Evolutionary conservation across 2,113 vertebrate species (phyloP).

Genomic region (Sphaerodactylus townsendi): DNA sequence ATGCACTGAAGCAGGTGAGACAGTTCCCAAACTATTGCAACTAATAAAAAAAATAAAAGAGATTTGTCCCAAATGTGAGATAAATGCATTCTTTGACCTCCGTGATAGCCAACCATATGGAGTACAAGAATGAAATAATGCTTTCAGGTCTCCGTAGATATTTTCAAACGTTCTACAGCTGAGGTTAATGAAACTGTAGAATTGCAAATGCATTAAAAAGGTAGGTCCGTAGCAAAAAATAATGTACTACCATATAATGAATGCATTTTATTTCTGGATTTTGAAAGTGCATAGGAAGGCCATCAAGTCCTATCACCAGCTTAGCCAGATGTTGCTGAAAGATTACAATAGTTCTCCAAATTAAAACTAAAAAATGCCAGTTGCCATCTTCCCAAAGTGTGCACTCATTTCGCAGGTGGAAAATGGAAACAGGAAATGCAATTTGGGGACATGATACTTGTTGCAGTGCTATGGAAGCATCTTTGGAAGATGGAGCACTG

Average conservation of each 20-base stretch:
- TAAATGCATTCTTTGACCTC: no score
- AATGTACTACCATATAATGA: no score
- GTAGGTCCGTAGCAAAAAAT: no score
- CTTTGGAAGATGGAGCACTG: background rate
- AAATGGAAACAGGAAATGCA: background rate
- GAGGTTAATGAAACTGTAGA: background rate
- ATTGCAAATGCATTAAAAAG: background rate
- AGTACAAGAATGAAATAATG: no score
- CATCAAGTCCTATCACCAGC: background rate
- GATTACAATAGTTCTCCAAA: background rate
- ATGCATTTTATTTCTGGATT: no score
- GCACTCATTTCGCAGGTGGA: background rate
- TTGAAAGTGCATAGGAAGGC: background rate
- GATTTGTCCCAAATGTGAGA: background rate
- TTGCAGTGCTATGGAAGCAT: no score
- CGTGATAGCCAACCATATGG: background rate
- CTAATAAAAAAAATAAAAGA: background rate
- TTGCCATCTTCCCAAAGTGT: background rate
- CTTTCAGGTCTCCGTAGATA: background rate
- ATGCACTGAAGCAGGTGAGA: background rate
- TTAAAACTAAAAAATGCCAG: background rate
- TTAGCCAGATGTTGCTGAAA: no score
- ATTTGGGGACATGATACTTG: background rate
- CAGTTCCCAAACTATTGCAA: background rate
- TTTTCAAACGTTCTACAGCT: background rate